Base-by-base conservation (phyloP, 2,797 vertebrate genomes). In the Decapterus maruadsi region DNA sequence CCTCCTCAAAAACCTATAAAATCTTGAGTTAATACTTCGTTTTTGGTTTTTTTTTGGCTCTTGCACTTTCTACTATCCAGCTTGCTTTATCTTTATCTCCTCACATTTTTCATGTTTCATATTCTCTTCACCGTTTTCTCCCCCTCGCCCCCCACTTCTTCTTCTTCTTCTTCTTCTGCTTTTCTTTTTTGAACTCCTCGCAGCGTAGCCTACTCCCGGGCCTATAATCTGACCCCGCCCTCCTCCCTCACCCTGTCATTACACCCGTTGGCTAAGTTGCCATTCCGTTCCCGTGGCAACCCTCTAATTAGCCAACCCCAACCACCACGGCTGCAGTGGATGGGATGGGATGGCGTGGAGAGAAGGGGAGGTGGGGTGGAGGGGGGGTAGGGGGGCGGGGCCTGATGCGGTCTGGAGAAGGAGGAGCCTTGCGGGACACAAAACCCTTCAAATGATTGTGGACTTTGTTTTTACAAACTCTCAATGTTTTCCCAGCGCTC, bases 221-320 rank as follows among this genome's bases (percentile, higher is more conserved):
- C 88, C 93, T 95, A 94, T 95, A 95, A 95, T 95, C 93, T 92
- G 90, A 92, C 94, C 88, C 92, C 88, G 92, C 94, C 92, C 94
- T 95, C 92, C 87, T 92, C 87, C 90, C 85, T 90, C 92, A 94
- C 92, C 94, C 95, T 94, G 88, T 95, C 92, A 95, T 95, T 95
- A 95, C 92, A 88, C 88, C 86, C 88, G 77, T 90, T 92, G 90
- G 91, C 90, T 86, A 82, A 90, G 84, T 91, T 90, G 89, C 93
- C 94, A 93, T 93, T 94, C 90, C 83, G 90, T 92, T 92, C 89
- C 94, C 89, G 87, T 92, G 93, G 92, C 92, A 94, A 95, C 93
- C 94, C 94, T 94, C 91, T 95, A 94, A 95, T 95, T 95, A 95
- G 88, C 82, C 81, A 91, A 90, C 86, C 90, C 89, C 84, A 91